phyloP scores from a whole-genome alignment of 2,113 vertebrate species.

The Hippopotamus amphibius region DNA sequence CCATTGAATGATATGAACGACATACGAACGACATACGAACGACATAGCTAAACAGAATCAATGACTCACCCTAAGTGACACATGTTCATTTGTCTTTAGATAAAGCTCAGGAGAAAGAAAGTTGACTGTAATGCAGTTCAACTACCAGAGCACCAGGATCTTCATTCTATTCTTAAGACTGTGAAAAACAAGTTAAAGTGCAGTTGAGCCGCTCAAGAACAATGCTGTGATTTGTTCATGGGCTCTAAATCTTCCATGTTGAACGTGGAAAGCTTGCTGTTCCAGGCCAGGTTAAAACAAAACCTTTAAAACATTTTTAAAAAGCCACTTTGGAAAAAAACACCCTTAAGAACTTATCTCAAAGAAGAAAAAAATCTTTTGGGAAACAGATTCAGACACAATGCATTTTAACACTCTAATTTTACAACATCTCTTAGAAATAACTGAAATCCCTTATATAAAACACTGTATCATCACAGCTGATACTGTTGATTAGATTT shows the following conservation, averaged over 20 bases:
- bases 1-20: not conserved
- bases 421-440: not conserved
- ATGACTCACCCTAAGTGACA: not conserved
- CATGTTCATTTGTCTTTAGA: not conserved
- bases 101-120: fast-evolving
- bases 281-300: not conserved
- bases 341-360: not conserved
- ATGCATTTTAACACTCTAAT: not conserved
- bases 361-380: not conserved
- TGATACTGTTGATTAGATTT: not conserved
- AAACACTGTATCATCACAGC: not conserved
- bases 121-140: not conserved
- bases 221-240: not conserved
- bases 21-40: not conserved
- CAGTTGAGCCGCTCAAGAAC: not conserved
- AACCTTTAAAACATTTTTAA: not conserved
- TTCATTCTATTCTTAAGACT: not conserved
- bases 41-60: not conserved
- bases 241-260: not conserved
- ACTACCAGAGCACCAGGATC: not conserved
- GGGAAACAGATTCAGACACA: not conserved
- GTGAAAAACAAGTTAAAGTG: not conserved
- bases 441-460: not conserved
- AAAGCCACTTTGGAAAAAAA: not conserved
- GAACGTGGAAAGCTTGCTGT: not conserved